These are phyloP conservation scores for Euleptes europaea DNA, from an alignment of 2,113 vertebrate species.

Conservation along the genomic window DNA sequence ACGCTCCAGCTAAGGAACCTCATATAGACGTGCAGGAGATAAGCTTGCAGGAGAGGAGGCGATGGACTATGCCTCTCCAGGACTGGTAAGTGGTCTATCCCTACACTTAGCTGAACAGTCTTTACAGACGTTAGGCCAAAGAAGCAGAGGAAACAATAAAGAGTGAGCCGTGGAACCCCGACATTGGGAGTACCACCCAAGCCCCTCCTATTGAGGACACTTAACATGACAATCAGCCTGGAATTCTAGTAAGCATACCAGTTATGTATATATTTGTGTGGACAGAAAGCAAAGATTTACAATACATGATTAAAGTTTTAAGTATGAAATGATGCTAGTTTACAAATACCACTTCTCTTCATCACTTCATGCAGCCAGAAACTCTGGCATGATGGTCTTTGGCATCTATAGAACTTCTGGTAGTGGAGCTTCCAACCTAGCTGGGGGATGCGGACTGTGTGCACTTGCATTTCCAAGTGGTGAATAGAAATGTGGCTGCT, in stretches of 20 bases:
- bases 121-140: too few relatives aligned
- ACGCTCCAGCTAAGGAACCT: too few relatives aligned
- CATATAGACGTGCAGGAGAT: too few relatives aligned
- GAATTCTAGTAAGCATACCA: background rate
- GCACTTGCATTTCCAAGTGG: background rate
- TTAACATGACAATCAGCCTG: too few relatives aligned
- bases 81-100: too few relatives aligned
- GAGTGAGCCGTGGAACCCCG: too few relatives aligned
- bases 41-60: too few relatives aligned
- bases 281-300: background rate
- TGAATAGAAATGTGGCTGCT: background rate
- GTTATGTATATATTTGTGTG: background rate
- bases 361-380: background rate
- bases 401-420: background rate
- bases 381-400: background rate
- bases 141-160: too few relatives aligned
- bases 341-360: background rate
- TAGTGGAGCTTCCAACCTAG: background rate
- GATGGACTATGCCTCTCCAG: too few relatives aligned
- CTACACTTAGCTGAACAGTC: too few relatives aligned
- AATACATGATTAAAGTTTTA: background rate
- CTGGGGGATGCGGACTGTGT: background rate
- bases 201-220: too few relatives aligned
- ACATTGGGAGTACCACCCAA: too few relatives aligned
- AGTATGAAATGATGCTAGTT: background rate